Percentiles rank a stretch among this genome's conserved stretches.
phyloP scores from a whole-genome alignment of 30 jellyfish, hydroid and myxozoan species.

The Aurelia aurita region DNA sequence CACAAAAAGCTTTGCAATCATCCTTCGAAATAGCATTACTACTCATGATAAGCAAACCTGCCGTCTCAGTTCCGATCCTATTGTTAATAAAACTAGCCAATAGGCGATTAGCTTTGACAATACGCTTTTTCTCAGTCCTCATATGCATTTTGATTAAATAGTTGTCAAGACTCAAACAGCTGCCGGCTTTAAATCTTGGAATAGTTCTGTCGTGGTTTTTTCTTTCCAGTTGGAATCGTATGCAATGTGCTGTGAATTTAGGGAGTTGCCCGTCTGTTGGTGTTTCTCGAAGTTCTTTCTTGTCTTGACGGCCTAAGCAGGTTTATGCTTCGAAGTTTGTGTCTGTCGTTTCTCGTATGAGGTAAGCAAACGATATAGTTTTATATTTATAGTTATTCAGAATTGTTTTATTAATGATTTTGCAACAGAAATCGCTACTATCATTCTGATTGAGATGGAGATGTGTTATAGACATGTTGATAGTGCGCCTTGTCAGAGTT shows the following conservation, averaged over 20 bases:
- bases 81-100: constrained; percentile 36
- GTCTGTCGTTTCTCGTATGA: too few relatives aligned
- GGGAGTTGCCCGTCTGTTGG: constrained; percentile 64
- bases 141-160: constrained; percentile 53
- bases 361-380: too few relatives aligned
- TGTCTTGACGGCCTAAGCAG: constrained; percentile 16
- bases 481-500: too few relatives aligned
- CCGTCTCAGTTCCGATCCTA: not conserved
- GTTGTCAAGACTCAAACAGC: constrained; percentile 63
- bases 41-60: constrained; percentile 6
- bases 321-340: not conserved
- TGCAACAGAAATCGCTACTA: too few relatives aligned
- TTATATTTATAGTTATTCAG: too few relatives aligned
- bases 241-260: constrained; percentile 42
- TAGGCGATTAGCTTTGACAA: constrained; percentile 32
- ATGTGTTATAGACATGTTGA: too few relatives aligned
- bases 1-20: constrained; percentile 11
- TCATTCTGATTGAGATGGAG: too few relatives aligned
- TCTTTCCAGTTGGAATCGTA: constrained; percentile 32
- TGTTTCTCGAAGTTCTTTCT: not conserved
- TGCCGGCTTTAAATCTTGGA: constrained; percentile 42
- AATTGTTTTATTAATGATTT: too few relatives aligned
- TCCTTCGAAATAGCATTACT: constrained; percentile 44
- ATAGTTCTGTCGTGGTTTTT: constrained; percentile 43
- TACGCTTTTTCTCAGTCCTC: constrained; percentile 20